Conservation (phyloP, 2,888 invertebrate species). For the Schizaphis graminum region DNA sequence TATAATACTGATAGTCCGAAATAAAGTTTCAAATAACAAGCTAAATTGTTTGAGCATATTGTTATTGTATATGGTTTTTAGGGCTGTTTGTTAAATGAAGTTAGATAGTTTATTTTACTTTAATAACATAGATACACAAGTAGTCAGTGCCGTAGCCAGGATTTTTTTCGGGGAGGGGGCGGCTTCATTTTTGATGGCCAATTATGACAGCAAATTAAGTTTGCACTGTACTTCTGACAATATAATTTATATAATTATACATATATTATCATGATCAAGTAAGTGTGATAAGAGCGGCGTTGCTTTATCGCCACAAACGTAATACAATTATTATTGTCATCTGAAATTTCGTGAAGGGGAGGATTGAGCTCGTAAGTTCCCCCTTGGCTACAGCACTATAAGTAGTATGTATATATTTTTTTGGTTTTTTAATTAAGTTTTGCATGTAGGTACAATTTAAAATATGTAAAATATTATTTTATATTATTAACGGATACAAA, state of each 20-base stretch:
- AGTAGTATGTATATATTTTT: background rate
- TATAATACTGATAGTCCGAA: background rate
- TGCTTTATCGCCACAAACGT: too few relatives aligned
- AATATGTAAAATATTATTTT: background rate
- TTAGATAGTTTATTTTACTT: background rate
- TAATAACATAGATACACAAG: background rate
- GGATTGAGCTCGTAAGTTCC: too few relatives aligned
- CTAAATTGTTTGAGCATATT: background rate
- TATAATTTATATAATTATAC: too few relatives aligned
- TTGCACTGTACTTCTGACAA: too few relatives aligned
- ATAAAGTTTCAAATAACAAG: background rate
- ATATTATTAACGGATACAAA: background rate
- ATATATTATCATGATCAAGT: too few relatives aligned
- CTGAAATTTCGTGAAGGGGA: background rate
- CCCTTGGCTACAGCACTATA: background rate
- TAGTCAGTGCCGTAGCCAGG: background rate
- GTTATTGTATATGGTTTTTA: background rate
- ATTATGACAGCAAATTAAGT: too few relatives aligned
- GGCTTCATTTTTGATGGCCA: too few relatives aligned
- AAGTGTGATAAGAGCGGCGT: too few relatives aligned
- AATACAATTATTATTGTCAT: too few relatives aligned
- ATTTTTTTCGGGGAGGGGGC: too few relatives aligned
- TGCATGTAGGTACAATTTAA: background rate
- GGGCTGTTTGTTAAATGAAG: background rate
- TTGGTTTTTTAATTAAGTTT: background rate